phyloP scores from a whole-genome alignment of 2,113 vertebrate species.

The Alethe diademata region DNA sequence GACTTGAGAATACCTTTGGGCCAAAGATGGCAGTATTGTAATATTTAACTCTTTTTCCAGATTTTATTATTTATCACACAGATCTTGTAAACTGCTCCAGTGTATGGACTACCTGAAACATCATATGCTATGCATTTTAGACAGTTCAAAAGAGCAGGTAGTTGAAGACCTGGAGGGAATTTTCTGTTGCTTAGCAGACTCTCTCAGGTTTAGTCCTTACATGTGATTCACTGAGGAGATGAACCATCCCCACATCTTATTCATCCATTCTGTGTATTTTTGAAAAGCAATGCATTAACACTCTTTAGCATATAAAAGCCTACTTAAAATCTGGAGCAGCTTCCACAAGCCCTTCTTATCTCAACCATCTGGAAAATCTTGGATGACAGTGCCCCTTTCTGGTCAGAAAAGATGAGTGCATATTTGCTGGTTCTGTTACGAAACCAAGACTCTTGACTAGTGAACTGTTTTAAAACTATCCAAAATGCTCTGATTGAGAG shows the following conservation, averaged over 20 bases:
- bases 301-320: not conserved
- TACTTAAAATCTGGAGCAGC: not conserved
- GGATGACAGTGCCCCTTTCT: constrained; percentile 72
- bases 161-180: not conserved
- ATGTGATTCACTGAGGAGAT: not conserved
- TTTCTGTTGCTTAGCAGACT: not conserved
- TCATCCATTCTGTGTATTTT: not conserved
- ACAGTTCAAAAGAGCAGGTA: not conserved
- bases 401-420: constrained; percentile 52
- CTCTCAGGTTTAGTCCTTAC: not conserved
- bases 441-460: not conserved
- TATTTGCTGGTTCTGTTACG: not conserved
- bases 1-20: not conserved
- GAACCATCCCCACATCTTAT: not conserved
- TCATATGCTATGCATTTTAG: not conserved
- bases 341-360: not conserved
- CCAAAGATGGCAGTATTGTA: not conserved
- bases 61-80: not conserved
- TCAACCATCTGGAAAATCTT: constrained; percentile 28
- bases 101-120: not conserved
- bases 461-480: not conserved
- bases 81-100: not conserved
- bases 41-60: not conserved
- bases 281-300: not conserved
- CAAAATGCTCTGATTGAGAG: not conserved